Evolutionary conservation across 1,140 invertebrate species (phyloP), one percentile per base, ranked within the genome.

Genomic region (Drosophila ogumai): DNA sequence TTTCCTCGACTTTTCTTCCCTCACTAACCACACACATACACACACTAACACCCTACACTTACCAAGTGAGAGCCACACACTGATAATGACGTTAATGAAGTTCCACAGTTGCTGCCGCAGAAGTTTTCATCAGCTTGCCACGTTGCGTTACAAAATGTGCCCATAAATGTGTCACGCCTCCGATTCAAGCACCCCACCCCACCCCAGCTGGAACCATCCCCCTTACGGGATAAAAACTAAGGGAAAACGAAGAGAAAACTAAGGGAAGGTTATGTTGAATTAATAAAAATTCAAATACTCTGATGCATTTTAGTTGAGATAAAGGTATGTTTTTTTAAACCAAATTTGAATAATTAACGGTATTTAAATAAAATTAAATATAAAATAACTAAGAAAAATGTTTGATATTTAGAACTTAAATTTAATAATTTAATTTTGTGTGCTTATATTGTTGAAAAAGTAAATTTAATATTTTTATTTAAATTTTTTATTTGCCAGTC

Each of bases 151-250:
- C 75, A 79, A 73, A 82, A 82, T 75, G 75, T 82, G 79, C 68
- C 75, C 75, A 88, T 87, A 88, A 87, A 87, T 88, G 84, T 82
- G 84, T 82, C 84, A 88, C 82, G 84, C 82, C 82, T 77, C 32
- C 56, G 22, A 63, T 54, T 43, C 19, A 22, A 25, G 32, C 32
- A 28, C 40, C 31, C 43, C 31, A 6, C 22, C 47, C 22, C 32
- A 15, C 46, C 46, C 7, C 50, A 15, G 3, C 38, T 28, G 25
- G 25, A 28, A 32, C 19, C 59, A n/a, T 50, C 34, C 56, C 47
- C 12, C 46, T 10, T 3, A 6, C 49, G 15, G 19, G 19, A 36
- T 9, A 47, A 36, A 28, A 60, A 36, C 17, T 25, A 36, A 55
- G n/a, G 8, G 12, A 38, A 63, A 15, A 31, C 1, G 3, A 32